phyloP scores from a whole-genome alignment of 2,113 vertebrate species.

The Orycteropus afer region DNA sequence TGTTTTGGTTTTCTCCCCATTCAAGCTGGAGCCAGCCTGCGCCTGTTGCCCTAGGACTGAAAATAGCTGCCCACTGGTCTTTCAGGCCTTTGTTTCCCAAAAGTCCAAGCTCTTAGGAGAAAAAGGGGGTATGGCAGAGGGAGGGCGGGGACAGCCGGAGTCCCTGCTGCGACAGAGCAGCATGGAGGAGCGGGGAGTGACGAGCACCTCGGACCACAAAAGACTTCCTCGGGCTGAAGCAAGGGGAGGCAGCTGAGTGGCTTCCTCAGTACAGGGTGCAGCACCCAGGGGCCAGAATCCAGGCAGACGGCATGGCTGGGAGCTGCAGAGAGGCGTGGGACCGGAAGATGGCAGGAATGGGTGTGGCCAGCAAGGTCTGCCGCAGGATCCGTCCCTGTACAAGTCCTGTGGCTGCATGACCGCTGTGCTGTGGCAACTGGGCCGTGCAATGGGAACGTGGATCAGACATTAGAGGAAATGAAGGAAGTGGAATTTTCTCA shows the following conservation, averaged over 20 bases:
- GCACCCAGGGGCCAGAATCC: background rate
- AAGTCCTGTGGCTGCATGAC: background rate
- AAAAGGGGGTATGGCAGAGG: background rate
- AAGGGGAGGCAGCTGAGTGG: background rate
- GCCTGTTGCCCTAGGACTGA: background rate
- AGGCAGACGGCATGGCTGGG: background rate
- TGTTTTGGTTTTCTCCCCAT: too few relatives aligned
- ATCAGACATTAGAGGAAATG: too few relatives aligned
- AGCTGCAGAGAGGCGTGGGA: accelerated
- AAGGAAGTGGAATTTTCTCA: accelerated
- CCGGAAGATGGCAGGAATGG: background rate
- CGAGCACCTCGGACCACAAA: background rate
- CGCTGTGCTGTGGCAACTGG: too few relatives aligned
- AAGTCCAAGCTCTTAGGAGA: background rate
- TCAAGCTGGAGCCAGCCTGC: background rate
- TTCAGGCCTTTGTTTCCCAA: background rate
- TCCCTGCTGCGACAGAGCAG: background rate
- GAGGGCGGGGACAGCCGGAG: background rate
- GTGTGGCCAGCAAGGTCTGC: background rate
- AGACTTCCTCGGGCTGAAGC: too few relatives aligned
- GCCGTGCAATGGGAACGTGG: background rate
- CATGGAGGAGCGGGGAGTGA: background rate
- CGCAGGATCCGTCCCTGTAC: background rate
- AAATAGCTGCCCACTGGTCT: background rate
- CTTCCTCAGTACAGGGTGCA: too few relatives aligned